Base-by-base conservation (phyloP, 1,140 invertebrate species). In the Meloidogyne floridensis region DNA sequence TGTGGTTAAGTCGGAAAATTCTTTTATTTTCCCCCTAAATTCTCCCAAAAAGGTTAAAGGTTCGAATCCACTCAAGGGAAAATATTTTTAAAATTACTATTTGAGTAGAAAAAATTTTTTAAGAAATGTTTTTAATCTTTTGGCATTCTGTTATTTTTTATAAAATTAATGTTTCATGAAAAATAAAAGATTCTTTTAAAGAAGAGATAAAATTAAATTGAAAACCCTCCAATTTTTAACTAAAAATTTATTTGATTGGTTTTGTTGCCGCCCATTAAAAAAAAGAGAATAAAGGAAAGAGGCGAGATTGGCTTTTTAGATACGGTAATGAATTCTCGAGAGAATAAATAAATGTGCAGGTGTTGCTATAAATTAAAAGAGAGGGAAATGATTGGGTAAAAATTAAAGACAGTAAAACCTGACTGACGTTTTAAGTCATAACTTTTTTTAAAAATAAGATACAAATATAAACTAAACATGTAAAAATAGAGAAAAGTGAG, bases 321-420 rank as follows among this genome's bases (percentile, higher is more conserved):
- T 65, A 65, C 59, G 59, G 15, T 65, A 65, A 65, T 65, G 15
- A 65, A 54, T 54, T 54, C 53, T 54, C n/a, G 5, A 6, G 10
- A 65, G 10, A 65, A 7, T n/a, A 65, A 59, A 15, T 15, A 59
- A 59, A 5, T 65, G 6, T 65, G 59, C 59, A 65, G 59, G 59
- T 65, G 59, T 65, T 65, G 59, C 59, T 65, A 65, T 65, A 65
- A 65, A 65, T n/a, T 65, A 7, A 65, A 65, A 65, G n/a, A 65
- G n/a, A 18, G 7, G 7, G 2, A 65, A 18, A n/a, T 65, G 59
- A 65, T 65, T 65, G 59, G 59, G 59, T 18, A 6, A 65, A 65
- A 59, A 13, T 15, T 15, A 59, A 59, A n/a, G n/a, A 65, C n/a
- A 65, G 59, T 65, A 65, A 3, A 53, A 65, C 15, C 59, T 65